A percentile compares a stretch with the other conserved stretches of the same genome.
Evolutionary conservation across 2,113 vertebrate genomes (phyloP).

Genomic region (Aegithalos caudatus): DNA sequence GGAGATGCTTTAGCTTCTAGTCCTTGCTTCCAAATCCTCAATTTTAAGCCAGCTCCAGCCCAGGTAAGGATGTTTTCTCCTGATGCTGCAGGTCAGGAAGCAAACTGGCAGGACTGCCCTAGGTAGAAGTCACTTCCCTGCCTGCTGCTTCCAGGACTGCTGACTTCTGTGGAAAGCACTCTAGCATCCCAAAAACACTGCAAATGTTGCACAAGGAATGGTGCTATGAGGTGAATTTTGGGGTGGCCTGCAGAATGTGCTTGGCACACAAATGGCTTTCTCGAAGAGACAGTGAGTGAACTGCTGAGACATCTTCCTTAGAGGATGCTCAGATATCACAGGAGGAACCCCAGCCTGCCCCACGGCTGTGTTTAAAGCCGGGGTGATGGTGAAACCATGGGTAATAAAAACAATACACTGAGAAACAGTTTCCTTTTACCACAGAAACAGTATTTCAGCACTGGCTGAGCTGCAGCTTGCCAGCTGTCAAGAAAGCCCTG

Average conservation of each 20-base stretch:
- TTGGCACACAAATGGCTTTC: fast-evolving
- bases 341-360: not conserved
- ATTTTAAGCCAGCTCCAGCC: not conserved
- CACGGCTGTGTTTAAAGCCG: not conserved
- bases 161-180: no score
- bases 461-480: not conserved
- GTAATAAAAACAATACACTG: not conserved
- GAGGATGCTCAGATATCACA: not conserved
- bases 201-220: no score
- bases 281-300: not conserved
- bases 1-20: not conserved
- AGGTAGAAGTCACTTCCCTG: not conserved
- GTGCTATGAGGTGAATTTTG: not conserved
- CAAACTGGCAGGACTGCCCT: not conserved
- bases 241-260: fast-evolving
- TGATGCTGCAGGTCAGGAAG: not conserved
- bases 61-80: not conserved
- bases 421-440: not conserved
- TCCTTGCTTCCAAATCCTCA: no score
- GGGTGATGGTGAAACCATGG: not conserved
- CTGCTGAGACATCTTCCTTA: not conserved
- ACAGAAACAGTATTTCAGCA: not conserved
- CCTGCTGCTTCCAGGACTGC: not conserved
- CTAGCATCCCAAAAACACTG: not conserved
- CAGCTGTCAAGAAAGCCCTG: not conserved